Conservation (phyloP, 2,888 invertebrate species). For the Agrotis segetum region DNA sequence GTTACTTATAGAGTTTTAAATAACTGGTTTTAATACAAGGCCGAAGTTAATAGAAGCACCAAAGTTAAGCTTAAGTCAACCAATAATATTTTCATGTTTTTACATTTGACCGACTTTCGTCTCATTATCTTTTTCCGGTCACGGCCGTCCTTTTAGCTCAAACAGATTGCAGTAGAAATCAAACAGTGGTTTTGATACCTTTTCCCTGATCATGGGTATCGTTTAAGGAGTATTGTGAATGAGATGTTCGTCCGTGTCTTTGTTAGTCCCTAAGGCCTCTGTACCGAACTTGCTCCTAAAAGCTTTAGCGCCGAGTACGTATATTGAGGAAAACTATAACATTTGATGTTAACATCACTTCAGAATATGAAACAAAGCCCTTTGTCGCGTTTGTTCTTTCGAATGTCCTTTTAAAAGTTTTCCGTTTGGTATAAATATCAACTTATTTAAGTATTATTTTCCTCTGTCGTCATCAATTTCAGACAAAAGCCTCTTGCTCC, state of each 20-base stretch:
- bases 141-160: conserved; percentile 59
- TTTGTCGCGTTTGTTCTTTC: conserved; percentile 32
- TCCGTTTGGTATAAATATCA: conserved; percentile 10
- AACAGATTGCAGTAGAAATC: conserved; percentile 69
- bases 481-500: not conserved
- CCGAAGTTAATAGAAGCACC: not conserved
- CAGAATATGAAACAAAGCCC: conserved; percentile 44
- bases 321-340: conserved; percentile 48
- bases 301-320: conserved; percentile 49
- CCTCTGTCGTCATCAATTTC: not conserved
- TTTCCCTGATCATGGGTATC: conserved; percentile 64
- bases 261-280: conserved; percentile 66
- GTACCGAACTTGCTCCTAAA: conserved; percentile 63
- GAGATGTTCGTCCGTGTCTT: conserved; percentile 63
- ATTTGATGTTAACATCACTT: conserved; percentile 51
- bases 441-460: conserved; percentile 26
- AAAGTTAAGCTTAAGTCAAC: conserved; percentile 2
- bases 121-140: conserved; percentile 58
- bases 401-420: conserved; percentile 32
- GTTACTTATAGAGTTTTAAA: not conserved
- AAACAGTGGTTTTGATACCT: conserved; percentile 63
- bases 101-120: conserved; percentile 39
- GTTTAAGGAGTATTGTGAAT: conserved; percentile 71
- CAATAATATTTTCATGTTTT: conserved; percentile 1
- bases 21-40: not conserved